Evolutionary conservation across 2,797 vertebrate species (phyloP).

Genomic region (Danio choprae): DNA sequence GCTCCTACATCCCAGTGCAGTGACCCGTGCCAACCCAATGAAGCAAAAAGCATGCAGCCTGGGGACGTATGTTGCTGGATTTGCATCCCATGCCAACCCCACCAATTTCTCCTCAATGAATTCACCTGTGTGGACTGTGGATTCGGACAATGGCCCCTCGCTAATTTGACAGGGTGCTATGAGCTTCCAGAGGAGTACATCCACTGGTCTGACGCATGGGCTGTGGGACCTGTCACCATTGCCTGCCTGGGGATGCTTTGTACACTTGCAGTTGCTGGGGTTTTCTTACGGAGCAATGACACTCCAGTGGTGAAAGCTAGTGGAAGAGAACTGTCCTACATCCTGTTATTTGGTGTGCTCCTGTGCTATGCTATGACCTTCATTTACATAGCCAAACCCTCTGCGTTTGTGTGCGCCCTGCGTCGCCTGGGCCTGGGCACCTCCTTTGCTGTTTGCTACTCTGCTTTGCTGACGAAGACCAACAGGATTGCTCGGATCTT

Average conservation of each 20-base stretch:
- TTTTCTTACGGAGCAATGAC: constrained; percentile 91
- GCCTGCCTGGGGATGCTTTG: constrained; percentile 93
- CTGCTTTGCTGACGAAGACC: constrained; percentile 96
- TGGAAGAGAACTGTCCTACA: constrained; percentile 97
- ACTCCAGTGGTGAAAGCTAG: constrained; percentile 97
- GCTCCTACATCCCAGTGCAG: constrained; percentile 94
- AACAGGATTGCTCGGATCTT: constrained; percentile 98
- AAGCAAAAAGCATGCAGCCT: constrained; percentile 97
- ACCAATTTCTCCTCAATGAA: constrained; percentile 91
- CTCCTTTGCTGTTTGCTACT: constrained; percentile 96
- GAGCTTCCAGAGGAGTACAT: constrained; percentile 97
- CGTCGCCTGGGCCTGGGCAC: constrained; percentile 93
- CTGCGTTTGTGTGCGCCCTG: constrained; percentile 87
- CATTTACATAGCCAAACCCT: constrained; percentile 95
- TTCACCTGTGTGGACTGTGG: constrained; percentile 95
- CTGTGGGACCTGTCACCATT: constrained; percentile 93
- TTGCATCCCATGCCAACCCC: constrained; percentile 96
- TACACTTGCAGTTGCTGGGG: constrained; percentile 89
- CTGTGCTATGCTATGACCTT: constrained; percentile 99
- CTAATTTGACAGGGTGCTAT: constrained; percentile 92
- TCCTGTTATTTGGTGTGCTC: constrained; percentile 92
- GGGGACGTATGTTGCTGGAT: constrained; percentile 99
- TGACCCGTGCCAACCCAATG: constrained; percentile 94
- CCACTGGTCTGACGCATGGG: constrained; percentile 95
- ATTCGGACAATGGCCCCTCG: constrained; percentile 93